A percentile compares a stretch with the other conserved stretches of the same genome.
These are phyloP conservation scores for Cephus cinctus DNA, from an alignment of 1,140 invertebrate genomes.

Conservation along the genomic window DNA sequence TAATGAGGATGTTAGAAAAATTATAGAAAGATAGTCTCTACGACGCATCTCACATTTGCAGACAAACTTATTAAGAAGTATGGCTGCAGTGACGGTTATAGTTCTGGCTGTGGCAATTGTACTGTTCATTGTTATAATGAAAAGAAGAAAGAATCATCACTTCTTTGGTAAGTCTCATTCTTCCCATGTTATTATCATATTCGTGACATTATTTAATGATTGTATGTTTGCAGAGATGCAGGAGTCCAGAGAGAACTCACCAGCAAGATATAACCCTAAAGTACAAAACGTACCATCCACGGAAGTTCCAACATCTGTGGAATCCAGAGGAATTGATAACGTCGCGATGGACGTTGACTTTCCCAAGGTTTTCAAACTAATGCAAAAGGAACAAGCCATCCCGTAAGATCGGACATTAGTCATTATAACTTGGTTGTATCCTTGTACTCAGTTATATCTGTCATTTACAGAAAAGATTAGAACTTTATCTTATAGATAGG, in stretches of 20 bases:
- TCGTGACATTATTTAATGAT: constrained; percentile 6
- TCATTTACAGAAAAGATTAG: too few relatives aligned
- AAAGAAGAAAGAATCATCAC: constrained; percentile 29
- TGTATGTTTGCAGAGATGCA: constrained; percentile 41
- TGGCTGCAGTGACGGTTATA: constrained; percentile 43
- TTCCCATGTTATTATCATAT: neutral
- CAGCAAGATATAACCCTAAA: constrained; percentile 38
- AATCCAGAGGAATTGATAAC: constrained; percentile 38
- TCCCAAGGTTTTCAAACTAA: constrained; percentile 47
- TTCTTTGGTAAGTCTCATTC: constrained; percentile 42
- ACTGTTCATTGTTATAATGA: constrained; percentile 38
- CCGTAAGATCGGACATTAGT: constrained; percentile 11
- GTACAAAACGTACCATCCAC: constrained; percentile 25
- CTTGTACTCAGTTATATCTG: too few relatives aligned
- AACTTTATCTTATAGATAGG: too few relatives aligned
- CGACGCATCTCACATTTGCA: too few relatives aligned
- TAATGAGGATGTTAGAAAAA: too few relatives aligned
- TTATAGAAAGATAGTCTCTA: constrained; percentile 48
- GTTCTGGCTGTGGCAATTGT: constrained; percentile 38
- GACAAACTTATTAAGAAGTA: constrained; percentile 43
- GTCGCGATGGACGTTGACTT: constrained; percentile 48
- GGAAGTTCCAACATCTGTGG: constrained; percentile 15
- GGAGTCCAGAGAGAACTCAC: constrained; percentile 48
- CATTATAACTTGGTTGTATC: too few relatives aligned
- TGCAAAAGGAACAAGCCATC: constrained; percentile 33